Base-by-base conservation (phyloP, 2,888 invertebrate species). In the Plebejus argus region DNA sequence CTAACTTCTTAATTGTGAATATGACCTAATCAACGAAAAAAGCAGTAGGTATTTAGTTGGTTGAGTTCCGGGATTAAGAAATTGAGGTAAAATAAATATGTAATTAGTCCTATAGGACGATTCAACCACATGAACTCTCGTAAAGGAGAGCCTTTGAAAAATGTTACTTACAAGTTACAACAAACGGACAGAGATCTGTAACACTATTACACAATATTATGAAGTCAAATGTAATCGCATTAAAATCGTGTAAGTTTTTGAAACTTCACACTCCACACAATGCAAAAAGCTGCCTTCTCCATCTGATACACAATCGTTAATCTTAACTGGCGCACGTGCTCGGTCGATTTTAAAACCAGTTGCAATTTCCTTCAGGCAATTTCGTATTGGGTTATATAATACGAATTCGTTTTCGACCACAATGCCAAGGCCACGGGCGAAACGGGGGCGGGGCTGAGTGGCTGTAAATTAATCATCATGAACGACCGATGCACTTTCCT, bases 401-500 rank as follows among this genome's bases (percentile, higher is more conserved):
- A 87, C 90, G 89, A 87, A 89, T 88, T 87, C 82, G 86, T 88
- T 89, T 89, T 87, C 85, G 86, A 84, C 81, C 84, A 84, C 77
- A 80, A 23, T 70, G 80, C 83, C 88, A 87, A 90, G 89, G 89
- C 86, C 88, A 85, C 81, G 83, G 83, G 84, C 88, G 87, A 88
- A 84, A 83, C 86, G 83, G 85, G 83, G 90, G 90, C 90, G 90
- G 89, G 87, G 87, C 89, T 81, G 88, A 90, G 89, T 87, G 87
- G 87, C 86, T 87, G 88, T 84, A 85, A 78, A 90, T 90, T 90
- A 89, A 91, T 89, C 87, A 89, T 86, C 86, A 85, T 88, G 88
- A 88, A 90, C 78, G 84, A 82, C n/a, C n/a, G 85, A 90, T 92
- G 92, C 91, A 91, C 91, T 91, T 90, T 92, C 92, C 86, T 88